Evolutionary conservation across 2,888 invertebrate species (phyloP).

Genomic region (Cataglyphis livida): DNA sequence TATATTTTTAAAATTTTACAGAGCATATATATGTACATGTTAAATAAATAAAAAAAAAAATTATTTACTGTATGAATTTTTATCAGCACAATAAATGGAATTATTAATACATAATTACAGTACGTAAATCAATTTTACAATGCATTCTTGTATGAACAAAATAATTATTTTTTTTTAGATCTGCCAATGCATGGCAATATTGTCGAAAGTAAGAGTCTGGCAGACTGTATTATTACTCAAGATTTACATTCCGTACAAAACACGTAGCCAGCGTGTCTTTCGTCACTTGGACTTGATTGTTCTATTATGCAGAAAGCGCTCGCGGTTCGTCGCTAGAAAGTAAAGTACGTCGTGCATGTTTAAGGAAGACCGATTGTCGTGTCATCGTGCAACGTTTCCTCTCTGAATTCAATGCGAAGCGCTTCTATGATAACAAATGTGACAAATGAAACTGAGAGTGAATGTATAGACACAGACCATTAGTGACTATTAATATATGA

Average conservation of each 20-base stretch:
- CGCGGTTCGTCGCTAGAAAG: conserved; percentile 69
- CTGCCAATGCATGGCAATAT: neutral
- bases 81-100: neutral
- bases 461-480: conserved; percentile 3
- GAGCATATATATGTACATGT: neutral
- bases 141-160: neutral
- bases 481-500: conserved; percentile 40
- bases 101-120: neutral
- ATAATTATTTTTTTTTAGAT: neutral
- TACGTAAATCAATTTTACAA: neutral
- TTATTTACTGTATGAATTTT: neutral
- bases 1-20: neutral
- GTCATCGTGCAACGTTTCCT: conserved; percentile 58
- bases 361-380: conserved; percentile 57
- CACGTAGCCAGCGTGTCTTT: conserved; percentile 60
- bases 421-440: conserved; percentile 35
- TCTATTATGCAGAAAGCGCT: conserved; percentile 64
- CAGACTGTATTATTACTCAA: conserved; percentile 63
- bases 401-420: conserved; percentile 32
- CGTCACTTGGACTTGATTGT: conserved; percentile 68
- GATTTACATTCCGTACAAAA: conserved; percentile 55
- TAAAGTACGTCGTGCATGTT: conserved; percentile 50
- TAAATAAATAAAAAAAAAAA: neutral
- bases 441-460: conserved; percentile 2
- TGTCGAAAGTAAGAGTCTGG: conserved; percentile 53